phyloP scores from a whole-genome alignment of 2,888 invertebrate genomes.

The Bhutanitis thaidina region DNA sequence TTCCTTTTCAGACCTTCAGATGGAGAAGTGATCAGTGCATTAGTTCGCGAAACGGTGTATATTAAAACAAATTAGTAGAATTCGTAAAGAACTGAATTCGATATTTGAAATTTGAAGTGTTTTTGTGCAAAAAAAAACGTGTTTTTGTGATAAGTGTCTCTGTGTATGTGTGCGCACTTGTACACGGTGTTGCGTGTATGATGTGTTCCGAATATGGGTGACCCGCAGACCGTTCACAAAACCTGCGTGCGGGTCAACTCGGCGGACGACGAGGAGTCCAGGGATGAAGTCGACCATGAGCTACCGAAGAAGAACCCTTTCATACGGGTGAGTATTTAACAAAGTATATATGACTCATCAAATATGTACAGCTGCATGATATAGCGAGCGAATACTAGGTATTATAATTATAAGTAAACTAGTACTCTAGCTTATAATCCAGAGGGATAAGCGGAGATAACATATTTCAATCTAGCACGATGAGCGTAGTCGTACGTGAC shows the following conservation, averaged over 20 bases:
- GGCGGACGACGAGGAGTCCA: conserved; percentile 65
- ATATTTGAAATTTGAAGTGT: neutral
- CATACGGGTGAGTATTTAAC: conserved; percentile 56
- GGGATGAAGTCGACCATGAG: conserved; percentile 66
- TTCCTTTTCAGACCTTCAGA: conserved; percentile 5
- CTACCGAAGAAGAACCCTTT: conserved; percentile 67
- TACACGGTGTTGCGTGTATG: conserved; percentile 43
- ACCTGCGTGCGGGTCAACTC: conserved; percentile 72
- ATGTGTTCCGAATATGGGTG: conserved; percentile 73
- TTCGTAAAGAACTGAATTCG: neutral
- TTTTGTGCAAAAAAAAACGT: too few relatives aligned
- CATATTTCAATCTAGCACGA: too few relatives aligned
- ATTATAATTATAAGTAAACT: too few relatives aligned
- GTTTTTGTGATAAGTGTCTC: conserved; percentile 1
- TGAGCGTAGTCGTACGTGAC: too few relatives aligned
- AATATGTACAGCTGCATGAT: too few relatives aligned
- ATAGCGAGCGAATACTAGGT: too few relatives aligned
- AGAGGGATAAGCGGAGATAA: too few relatives aligned
- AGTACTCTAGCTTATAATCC: too few relatives aligned
- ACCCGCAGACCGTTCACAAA: conserved; percentile 58
- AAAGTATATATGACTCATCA: too few relatives aligned
- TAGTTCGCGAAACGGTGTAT: neutral
- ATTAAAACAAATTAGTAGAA: neutral
- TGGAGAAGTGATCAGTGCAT: neutral
- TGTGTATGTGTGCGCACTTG: conserved; percentile 24